Evolutionary conservation across 2,888 invertebrate species (phyloP), one percentile per base, ranked within the genome.

Genomic region (Pseudococcus viburni): DNA sequence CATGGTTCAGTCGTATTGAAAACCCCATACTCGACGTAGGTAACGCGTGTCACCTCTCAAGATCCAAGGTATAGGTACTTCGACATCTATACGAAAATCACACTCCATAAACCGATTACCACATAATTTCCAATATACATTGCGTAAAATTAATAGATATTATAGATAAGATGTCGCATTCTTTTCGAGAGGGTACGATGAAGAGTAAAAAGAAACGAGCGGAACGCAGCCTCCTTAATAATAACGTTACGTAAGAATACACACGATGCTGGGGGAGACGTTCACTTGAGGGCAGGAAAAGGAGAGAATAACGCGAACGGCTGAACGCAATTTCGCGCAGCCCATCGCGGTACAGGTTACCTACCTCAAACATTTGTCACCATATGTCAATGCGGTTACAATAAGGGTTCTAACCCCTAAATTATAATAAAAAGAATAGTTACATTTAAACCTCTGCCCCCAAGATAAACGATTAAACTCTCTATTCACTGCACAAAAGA

Each of bases 391-490:
- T 83, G 80, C 46, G 80, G 80, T 83, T 83, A 83, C 80, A 83
- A 83, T 83, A 83, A 83, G 80, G 80, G 80, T 83, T 83, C 80
- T 83, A 83, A 83, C 80, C 80, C 80, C 80, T 83, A 83, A 83
- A 83, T 83, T 83, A 83, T 83, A 83, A 83, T 83, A 83, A 83
- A 83, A 83, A 83, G 80, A 83, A 83, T 83, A 83, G 42, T 83
- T 46, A 46, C 80, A 83, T 83, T 83, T 83, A 46, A 83, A 46
- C 39, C 80, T 42, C 80, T 83, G 80, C 42, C 80, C 46, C 46
- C 80, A 46, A 83, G 80, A 83, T 46, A 46, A 83, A 83, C 80
- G 80, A 83, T 83, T 83, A 83, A 83, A 83, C 46, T 83, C 80
- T 83, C 80, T 42, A 83, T 83, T 83, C 80, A 83, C 46, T 46